These are phyloP conservation scores for Oryzias curvinotus DNA, from an alignment of 2,113 vertebrate genomes.

Conservation along the genomic window DNA sequence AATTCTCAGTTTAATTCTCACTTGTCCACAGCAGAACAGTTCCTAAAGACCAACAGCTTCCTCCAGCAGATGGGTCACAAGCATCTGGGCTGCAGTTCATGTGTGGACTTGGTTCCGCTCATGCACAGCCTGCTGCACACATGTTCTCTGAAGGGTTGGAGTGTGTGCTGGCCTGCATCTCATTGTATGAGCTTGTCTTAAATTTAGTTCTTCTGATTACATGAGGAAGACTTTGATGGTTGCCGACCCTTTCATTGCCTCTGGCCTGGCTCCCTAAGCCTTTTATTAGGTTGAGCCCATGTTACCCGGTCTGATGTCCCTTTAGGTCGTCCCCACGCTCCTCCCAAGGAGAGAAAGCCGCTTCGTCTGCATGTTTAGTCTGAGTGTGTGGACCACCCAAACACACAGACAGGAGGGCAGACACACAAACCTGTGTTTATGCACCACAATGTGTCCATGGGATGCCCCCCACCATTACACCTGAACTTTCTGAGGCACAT, in stretches of 20 bases:
- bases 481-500: slow-evolving; percentile 21
- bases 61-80: slow-evolving; percentile 1
- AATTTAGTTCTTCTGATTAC: slow-evolving; percentile 56
- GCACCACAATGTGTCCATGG: slow-evolving; percentile 5
- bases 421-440: slow-evolving; percentile 14
- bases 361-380: slow-evolving; percentile 38
- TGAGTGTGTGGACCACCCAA: slow-evolving; percentile 8
- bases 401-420: slow-evolving; percentile 11
- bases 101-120: not conserved
- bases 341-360: slow-evolving; percentile 6
- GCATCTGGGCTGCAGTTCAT: slow-evolving; percentile 3
- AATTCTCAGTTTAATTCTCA: too few relatives aligned
- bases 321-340: not conserved
- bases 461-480: slow-evolving; percentile 26
- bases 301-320: slow-evolving; percentile 1
- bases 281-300: slow-evolving; percentile 54
- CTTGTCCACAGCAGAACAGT: too few relatives aligned
- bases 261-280: slow-evolving; percentile 40
- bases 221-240: slow-evolving; percentile 64
- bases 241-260: slow-evolving; percentile 54
- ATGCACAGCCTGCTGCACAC: not conserved
- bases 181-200: slow-evolving; percentile 44
- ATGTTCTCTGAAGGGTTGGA: not conserved
- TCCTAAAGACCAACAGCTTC: not conserved
- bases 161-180: slow-evolving; percentile 28